Evolutionary conservation across 1,140 invertebrate genomes (phyloP).

Genomic region (Trichonephila clavipes): DNA sequence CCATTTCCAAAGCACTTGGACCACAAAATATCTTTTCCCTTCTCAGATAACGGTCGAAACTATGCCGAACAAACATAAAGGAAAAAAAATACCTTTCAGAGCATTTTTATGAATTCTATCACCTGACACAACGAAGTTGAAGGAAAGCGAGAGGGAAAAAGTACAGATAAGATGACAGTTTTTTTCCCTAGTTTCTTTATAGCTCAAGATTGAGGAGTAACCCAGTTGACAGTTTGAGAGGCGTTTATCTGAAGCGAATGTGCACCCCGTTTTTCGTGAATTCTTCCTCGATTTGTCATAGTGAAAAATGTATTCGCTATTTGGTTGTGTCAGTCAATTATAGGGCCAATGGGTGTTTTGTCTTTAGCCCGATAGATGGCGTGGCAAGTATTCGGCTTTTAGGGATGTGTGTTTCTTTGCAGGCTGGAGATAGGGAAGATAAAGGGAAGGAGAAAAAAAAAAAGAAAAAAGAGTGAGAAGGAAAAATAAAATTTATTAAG

Average conservation of each 20-base stretch:
- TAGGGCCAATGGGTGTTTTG: neutral
- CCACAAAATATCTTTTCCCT: neutral
- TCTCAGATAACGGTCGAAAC: neutral
- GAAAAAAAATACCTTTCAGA: neutral
- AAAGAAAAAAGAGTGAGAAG: too few species aligned
- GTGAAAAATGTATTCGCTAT: conserved; percentile 50
- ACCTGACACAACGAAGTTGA: conserved; percentile 41
- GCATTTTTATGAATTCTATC: conserved; percentile 55
- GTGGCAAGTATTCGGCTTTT: neutral
- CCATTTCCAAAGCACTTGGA: neutral
- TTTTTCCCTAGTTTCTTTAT: conserved; percentile 38
- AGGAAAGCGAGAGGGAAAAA: neutral
- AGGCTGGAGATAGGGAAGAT: too few species aligned
- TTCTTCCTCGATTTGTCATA: conserved; percentile 54
- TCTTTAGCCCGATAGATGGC: neutral
- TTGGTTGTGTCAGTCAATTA: conserved; percentile 64
- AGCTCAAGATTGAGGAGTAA: conserved; percentile 29
- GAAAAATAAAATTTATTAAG: too few species aligned
- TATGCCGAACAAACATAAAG: neutral
- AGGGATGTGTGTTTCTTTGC: neutral
- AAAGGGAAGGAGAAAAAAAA: too few species aligned
- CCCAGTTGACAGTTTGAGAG: conserved; percentile 47
- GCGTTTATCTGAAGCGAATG: conserved; percentile 51
- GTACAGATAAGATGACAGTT: conserved; percentile 65
- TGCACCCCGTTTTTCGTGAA: conserved; percentile 11